These are phyloP conservation scores for Atta cephalotes DNA, from an alignment of 1,140 invertebrate species.

Conservation along the genomic window DNA sequence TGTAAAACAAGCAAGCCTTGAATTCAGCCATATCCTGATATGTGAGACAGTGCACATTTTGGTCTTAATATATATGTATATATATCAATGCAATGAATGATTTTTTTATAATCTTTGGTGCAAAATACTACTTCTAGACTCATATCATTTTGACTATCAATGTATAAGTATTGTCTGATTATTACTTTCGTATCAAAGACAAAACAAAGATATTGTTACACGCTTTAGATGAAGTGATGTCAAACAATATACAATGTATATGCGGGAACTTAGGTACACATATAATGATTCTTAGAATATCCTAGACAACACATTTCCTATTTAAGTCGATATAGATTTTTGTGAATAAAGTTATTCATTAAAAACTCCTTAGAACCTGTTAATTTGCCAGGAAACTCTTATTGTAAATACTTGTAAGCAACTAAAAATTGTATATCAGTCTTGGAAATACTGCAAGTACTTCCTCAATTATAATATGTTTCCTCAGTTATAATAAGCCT, in stretches of 20 bases:
- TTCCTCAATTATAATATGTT: not conserved
- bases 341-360: not conserved
- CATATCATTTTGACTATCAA: constrained; percentile 8
- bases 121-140: constrained; percentile 27
- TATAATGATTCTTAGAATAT: constrained; percentile 30
- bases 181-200: constrained; percentile 25
- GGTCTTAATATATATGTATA: constrained; percentile 55
- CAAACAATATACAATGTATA: constrained; percentile 61
- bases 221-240: constrained; percentile 42
- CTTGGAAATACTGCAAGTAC: constrained; percentile 17
- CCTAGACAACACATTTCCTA: constrained; percentile 21
- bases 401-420: constrained; percentile 28
- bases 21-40: constrained; percentile 62
- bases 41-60: constrained; percentile 69
- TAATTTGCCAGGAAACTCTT: not conserved
- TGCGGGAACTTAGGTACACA: constrained; percentile 29
- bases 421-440: constrained; percentile 8
- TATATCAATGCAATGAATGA: constrained; percentile 69
- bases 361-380: constrained; percentile 22
- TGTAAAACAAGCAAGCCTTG: constrained; percentile 55
- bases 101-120: constrained; percentile 36
- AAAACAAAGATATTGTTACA: constrained; percentile 34
- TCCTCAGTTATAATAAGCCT: constrained; percentile 11
- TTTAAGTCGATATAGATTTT: constrained; percentile 5
- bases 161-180: not conserved